Conservation (phyloP, 2,113 vertebrate genomes). For the Oreochromis niloticus region DNA sequence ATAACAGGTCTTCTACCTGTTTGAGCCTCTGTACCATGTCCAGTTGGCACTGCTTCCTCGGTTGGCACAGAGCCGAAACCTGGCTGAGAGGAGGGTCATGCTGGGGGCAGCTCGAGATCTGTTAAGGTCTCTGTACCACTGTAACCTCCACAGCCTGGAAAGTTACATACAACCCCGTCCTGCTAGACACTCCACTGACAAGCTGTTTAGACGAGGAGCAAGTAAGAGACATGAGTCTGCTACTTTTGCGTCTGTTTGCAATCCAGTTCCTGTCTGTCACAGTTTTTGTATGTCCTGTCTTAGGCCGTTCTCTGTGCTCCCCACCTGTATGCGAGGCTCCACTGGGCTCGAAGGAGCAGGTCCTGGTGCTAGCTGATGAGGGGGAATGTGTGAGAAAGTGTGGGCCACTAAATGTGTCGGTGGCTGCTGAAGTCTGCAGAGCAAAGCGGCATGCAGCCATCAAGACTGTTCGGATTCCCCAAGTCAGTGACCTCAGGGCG, state of each 20-base stretch:
- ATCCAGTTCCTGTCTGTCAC: neutral
- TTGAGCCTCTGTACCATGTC: slow-evolving; percentile 92
- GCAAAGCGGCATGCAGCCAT: slow-evolving; percentile 86
- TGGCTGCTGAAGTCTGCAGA: slow-evolving; percentile 81
- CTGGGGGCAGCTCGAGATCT: slow-evolving; percentile 88
- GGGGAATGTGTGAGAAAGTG: slow-evolving; percentile 88
- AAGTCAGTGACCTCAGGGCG: slow-evolving; percentile 82
- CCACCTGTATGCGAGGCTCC: slow-evolving; percentile 78
- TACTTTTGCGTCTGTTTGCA: neutral
- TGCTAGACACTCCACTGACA: slow-evolving; percentile 84
- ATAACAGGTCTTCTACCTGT: slow-evolving; percentile 85
- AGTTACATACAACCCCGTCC: slow-evolving; percentile 91
- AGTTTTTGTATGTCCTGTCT: neutral
- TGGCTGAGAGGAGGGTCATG: slow-evolving; percentile 80
- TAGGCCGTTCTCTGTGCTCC: slow-evolving; percentile 76
- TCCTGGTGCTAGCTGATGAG: slow-evolving; percentile 75
- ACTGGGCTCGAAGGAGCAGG: slow-evolving; percentile 63
- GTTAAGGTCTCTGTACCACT: slow-evolving; percentile 85
- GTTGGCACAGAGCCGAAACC: slow-evolving; percentile 79
- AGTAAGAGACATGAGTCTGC: slow-evolving; percentile 61
- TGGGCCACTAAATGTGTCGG: slow-evolving; percentile 79
- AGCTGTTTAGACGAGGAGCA: slow-evolving; percentile 86
- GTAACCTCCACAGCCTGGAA: slow-evolving; percentile 87
- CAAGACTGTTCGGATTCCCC: slow-evolving; percentile 88
- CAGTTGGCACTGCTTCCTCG: slow-evolving; percentile 86